Percentiles rank a stretch among this genome's conserved stretches.
Conservation (phyloP, 2,888 invertebrate species). For the Melolontha melolontha region DNA sequence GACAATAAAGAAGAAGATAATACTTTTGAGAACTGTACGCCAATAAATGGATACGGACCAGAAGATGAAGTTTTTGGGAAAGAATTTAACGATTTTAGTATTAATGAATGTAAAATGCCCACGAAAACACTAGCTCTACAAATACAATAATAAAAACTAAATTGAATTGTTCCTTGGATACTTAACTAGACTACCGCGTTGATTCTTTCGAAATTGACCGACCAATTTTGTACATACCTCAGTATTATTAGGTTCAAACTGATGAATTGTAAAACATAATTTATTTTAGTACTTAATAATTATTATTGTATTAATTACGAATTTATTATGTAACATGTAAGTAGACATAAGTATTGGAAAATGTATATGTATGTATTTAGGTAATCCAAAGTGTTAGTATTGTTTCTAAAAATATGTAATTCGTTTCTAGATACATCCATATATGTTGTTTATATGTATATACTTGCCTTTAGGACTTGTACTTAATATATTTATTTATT, state of each 20-base stretch:
- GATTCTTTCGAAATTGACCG: conserved; percentile 2
- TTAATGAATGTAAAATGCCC: conserved; percentile 24
- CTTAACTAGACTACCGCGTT: not conserved
- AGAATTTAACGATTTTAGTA: conserved; percentile 48
- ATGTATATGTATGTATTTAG: no score
- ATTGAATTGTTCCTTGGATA: conserved; percentile 16
- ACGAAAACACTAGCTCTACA: conserved; percentile 9
- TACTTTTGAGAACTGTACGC: conserved; percentile 7
- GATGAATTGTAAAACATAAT: conserved; percentile 21
- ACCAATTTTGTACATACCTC: conserved; percentile 41
- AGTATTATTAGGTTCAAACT: conserved; percentile 39
- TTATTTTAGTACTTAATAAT: conserved; percentile 26
- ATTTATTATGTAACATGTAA: no score
- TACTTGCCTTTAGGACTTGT: not conserved
- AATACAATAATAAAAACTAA: not conserved
- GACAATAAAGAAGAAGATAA: conserved; percentile 38
- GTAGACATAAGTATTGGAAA: no score
- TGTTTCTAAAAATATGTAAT: no score
- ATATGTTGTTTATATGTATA: not conserved
- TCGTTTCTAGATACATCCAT: no score
- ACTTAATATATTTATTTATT: conserved; percentile 36
- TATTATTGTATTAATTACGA: not conserved
- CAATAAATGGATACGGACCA: conserved; percentile 24
- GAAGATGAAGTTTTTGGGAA: conserved; percentile 47
- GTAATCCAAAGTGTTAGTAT: no score